These are phyloP conservation scores for Marmota monax DNA, from an alignment of 2,113 vertebrate genomes.

Conservation along the genomic window DNA sequence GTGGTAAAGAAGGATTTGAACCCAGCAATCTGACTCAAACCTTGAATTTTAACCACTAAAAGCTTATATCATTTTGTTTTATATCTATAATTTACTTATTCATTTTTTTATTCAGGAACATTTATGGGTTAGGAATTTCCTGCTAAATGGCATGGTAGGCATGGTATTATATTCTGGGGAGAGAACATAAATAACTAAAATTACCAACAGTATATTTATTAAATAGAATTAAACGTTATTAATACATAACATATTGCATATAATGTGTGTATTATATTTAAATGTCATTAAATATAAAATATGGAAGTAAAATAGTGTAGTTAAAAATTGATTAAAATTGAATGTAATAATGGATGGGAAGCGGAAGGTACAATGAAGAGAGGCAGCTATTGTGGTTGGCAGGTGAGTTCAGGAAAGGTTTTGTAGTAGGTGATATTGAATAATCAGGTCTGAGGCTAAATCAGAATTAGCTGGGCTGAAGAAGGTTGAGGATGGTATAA, in stretches of 20 bases:
- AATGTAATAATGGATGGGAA: background rate
- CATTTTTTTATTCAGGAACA: background rate
- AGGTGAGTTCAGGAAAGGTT: background rate
- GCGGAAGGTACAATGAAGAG: background rate
- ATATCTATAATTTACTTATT: background rate
- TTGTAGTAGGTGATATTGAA: background rate
- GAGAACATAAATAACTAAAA: constrained; percentile 37
- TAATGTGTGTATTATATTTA: background rate
- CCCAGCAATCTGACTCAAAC: background rate
- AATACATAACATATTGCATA: background rate
- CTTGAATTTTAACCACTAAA: background rate
- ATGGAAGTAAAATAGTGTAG: background rate
- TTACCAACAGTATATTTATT: background rate
- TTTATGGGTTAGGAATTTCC: background rate
- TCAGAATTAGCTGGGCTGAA: background rate
- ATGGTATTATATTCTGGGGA: background rate
- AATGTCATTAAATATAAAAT: background rate
- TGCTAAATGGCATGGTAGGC: background rate
- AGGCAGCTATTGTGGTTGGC: background rate
- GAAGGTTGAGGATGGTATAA: background rate
- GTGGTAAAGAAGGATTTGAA: background rate
- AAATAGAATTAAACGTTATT: constrained; percentile 1
- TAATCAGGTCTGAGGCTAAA: background rate
- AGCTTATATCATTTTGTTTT: background rate
- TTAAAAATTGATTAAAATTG: constrained; percentile 3